Evolutionary conservation across 2,888 invertebrate genomes (phyloP), one percentile per base, ranked within the genome.

Genomic region (Acronicta leporina): DNA sequence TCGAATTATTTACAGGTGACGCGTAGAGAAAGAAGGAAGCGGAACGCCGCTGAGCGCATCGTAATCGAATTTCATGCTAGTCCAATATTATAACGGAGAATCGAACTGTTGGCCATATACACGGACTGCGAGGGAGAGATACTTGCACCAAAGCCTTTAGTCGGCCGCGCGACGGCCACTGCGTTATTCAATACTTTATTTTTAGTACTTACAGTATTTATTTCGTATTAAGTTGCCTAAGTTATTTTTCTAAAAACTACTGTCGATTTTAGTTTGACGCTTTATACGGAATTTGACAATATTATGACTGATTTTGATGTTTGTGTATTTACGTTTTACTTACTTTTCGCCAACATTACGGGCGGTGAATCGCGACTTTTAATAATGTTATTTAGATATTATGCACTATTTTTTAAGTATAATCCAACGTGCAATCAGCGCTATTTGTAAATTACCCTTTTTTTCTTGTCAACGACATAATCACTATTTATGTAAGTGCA

Each of bases 141-240:
- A 87, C 82, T 84, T 84, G 87, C 88, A 92, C 93, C 92, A 93
- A 93, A 93, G 93, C 88, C 85, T 87, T 81, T 84, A 85, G 85
- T 83, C 82, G 84, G 82, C 74, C 79, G 71, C 81, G 72, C 68
- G 50, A 50, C 66, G 81, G 83, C 81, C 80, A 73, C 83, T 84
- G 81, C 69, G 68, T 78, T 77, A 77, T 69, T 79, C 58, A 73
- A 83, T 80, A 66, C 73, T 79, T 73, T 83, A 86, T 82, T 80
- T 82, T 84, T 89, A 92, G 93, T 94, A 93, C 93, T 94, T 93
- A 94, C 94, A 94, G 94, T 94, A 94, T 94, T 94, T 94, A 93
- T 93, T 93, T 92, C 80, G 86, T 88, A 85, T 89, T 92, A 92
- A 86, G 87, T 87, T 84, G 67, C 63, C 81, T 88, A 87, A 82